Conservation (phyloP, 2,113 vertebrate genomes). For the Menura novaehollandiae region DNA sequence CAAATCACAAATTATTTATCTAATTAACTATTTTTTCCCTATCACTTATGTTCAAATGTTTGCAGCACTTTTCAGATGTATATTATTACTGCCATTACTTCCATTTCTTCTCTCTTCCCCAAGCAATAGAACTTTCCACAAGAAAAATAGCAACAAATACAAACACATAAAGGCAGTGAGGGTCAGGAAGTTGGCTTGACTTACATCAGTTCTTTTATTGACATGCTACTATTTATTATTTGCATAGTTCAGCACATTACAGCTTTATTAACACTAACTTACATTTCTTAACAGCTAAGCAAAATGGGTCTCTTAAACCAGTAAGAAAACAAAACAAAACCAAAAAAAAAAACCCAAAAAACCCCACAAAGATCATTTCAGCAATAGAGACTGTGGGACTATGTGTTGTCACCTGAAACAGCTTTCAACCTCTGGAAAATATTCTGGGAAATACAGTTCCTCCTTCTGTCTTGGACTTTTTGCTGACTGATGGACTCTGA, state of each 20-base stretch:
- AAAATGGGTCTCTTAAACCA: not conserved
- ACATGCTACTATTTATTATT: not conserved
- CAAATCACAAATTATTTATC: not conserved
- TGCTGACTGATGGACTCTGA: not conserved
- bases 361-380: not conserved
- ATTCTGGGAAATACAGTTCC: not conserved
- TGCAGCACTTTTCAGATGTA: not conserved
- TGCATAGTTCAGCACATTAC: not conserved
- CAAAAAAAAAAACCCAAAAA: not conserved
- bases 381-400: not conserved
- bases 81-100: not conserved
- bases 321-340: not conserved
- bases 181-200: not conserved
- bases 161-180: not conserved
- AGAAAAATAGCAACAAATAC: not conserved
- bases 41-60: not conserved
- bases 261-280: not conserved
- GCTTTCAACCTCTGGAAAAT: not conserved
- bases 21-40: not conserved
- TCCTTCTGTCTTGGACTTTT: not conserved
- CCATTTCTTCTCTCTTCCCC: not conserved
- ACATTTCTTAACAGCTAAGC: not conserved
- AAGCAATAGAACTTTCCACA: not conserved
- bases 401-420: not conserved
- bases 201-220: not conserved